A percentile compares a stretch with the other conserved stretches of the same genome.
phyloP scores from a whole-genome alignment of 2,113 vertebrate genomes.

The Tachuris rubrigastra region DNA sequence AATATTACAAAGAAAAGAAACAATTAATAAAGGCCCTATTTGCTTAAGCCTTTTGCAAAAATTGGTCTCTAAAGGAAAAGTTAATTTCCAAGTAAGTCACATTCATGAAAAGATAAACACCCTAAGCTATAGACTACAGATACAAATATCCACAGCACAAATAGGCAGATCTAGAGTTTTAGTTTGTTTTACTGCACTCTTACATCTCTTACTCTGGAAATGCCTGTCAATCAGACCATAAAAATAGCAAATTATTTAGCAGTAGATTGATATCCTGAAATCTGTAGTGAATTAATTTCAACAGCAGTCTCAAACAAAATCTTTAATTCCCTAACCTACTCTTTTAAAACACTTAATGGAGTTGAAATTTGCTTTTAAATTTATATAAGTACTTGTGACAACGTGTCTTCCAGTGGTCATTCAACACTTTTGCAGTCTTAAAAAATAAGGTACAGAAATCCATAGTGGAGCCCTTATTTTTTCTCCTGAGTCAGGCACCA shows the following conservation, averaged over 20 bases:
- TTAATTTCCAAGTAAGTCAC: conserved; percentile 27
- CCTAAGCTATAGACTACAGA: not conserved
- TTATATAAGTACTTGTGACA: not conserved
- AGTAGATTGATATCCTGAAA: not conserved
- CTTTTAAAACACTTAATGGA: not conserved
- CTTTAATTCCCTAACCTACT: not conserved
- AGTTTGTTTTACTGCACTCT: not conserved
- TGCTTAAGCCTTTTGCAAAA: conserved; percentile 31
- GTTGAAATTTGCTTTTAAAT: not conserved
- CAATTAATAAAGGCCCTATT: not conserved
- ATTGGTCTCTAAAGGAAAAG: conserved; percentile 29
- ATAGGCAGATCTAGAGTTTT: not conserved
- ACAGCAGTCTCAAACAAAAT: not conserved
- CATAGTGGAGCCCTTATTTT: not conserved
- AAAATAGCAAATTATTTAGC: not conserved
- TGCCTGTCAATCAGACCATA: not conserved
- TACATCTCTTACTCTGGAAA: not conserved
- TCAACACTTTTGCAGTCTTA: not conserved
- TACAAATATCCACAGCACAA: not conserved
- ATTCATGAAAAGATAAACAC: not conserved
- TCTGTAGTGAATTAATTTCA: not conserved
- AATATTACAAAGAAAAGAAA: not conserved
- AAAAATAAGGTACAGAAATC: not conserved
- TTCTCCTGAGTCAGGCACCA: not conserved
- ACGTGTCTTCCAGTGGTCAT: not conserved